A percentile compares a stretch with the other conserved stretches of the same genome.
Conservation (phyloP, 2,113 vertebrate genomes). For the Glaucidium brasilianum region DNA sequence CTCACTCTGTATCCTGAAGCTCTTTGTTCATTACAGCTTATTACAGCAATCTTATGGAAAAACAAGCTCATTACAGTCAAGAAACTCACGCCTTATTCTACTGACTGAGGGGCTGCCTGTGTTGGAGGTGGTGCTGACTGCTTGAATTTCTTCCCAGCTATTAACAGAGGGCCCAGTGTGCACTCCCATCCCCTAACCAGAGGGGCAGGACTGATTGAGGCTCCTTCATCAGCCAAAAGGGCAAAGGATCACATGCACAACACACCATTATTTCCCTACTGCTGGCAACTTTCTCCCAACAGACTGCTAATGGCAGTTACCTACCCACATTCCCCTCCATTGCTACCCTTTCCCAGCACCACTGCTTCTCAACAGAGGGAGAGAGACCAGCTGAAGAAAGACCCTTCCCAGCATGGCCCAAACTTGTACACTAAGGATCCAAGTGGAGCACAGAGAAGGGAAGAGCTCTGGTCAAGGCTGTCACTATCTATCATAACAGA, state of each 20-base stretch:
- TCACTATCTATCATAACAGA: not conserved
- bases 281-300: constrained; percentile 38
- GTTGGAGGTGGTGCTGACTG: constrained; percentile 45
- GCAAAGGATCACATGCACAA: constrained; percentile 57
- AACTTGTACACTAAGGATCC: not conserved
- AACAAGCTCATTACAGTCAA: constrained; percentile 34
- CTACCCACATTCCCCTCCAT: not conserved
- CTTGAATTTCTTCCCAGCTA: constrained; percentile 52
- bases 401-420: not conserved
- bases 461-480: not conserved
- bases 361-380: not conserved
- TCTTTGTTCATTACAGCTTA: constrained; percentile 53
- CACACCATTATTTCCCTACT: constrained; percentile 50
- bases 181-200: constrained; percentile 40
- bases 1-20: constrained; percentile 34
- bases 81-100: constrained; percentile 38
- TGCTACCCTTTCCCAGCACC: not conserved
- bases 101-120: constrained; percentile 45
- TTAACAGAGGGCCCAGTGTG: constrained; percentile 55
- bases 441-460: not conserved
- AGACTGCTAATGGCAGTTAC: constrained; percentile 14
- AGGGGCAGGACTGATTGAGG: constrained; percentile 44
- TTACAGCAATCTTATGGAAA: constrained; percentile 53
- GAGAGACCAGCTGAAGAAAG: not conserved
- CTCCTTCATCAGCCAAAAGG: constrained; percentile 59